Evolutionary conservation across 2,113 vertebrate genomes (phyloP).

Genomic region (Daubentonia madagascariensis): DNA sequence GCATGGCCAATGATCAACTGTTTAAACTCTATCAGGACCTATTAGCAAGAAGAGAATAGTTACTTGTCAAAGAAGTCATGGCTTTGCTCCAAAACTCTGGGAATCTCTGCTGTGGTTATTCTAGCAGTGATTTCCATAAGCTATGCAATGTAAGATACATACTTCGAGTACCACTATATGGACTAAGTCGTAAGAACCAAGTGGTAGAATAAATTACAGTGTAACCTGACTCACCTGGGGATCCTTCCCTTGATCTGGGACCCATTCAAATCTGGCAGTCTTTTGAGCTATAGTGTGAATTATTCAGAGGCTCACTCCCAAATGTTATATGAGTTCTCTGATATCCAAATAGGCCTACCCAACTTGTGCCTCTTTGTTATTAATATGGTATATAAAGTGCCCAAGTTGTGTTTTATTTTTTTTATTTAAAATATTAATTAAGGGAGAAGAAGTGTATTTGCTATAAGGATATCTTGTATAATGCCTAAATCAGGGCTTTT

Average conservation of each 20-base stretch:
- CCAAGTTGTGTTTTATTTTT: not conserved
- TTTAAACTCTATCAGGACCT: not conserved
- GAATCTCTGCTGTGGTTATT: not conserved
- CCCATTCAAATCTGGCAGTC: not conserved
- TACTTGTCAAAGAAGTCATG: not conserved
- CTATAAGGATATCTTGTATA: no score
- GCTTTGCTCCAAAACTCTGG: not conserved
- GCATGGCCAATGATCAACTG: not conserved
- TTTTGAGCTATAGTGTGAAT: not conserved
- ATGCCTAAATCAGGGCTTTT: no score
- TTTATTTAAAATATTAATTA: no score
- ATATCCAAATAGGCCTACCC: not conserved
- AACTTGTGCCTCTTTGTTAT: not conserved
- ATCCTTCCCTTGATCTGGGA: not conserved
- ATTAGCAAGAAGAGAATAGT: not conserved
- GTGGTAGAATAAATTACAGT: not conserved
- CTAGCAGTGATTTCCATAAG: not conserved
- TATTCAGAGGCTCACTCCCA: not conserved
- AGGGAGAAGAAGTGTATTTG: no score
- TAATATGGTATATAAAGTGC: not conserved
- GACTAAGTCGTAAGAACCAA: not conserved
- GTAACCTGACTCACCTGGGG: not conserved
- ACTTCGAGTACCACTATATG: not conserved
- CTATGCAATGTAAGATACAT: not conserved
- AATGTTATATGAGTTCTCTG: not conserved